Percentiles rank a stretch among this genome's conserved stretches.
Evolutionary conservation across 1,140 invertebrate species (phyloP).

Genomic region (Drosophila kurseongensis): DNA sequence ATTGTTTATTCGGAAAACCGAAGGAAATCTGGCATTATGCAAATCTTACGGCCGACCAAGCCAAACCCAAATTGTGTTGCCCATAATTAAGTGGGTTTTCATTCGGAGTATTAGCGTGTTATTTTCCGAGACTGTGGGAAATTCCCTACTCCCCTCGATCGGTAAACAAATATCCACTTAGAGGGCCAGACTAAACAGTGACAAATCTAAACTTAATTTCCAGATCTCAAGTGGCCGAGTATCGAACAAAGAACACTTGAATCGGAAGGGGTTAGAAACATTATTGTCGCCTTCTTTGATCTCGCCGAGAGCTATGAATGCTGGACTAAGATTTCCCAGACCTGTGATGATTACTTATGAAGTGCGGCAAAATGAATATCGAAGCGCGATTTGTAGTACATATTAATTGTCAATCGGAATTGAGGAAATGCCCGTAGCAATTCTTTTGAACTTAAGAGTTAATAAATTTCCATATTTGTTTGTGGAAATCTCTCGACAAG

Average conservation of each 20-base stretch:
- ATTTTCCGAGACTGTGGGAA: constrained; percentile 40
- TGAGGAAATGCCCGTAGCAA: constrained; percentile 71
- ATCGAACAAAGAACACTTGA: constrained; percentile 24
- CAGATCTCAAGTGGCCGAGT: constrained; percentile 42
- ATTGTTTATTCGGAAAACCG: constrained; percentile 43
- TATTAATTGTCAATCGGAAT: constrained; percentile 77
- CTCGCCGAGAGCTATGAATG: constrained; percentile 51
- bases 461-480: constrained; percentile 77
- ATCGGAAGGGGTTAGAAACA: not conserved
- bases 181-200: constrained; percentile 58
- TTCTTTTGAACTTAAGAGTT: constrained; percentile 77
- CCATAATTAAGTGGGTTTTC: constrained; percentile 44
- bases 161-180: constrained; percentile 28
- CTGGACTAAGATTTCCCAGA: constrained; percentile 52
- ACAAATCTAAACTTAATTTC: constrained; percentile 52
- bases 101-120: not conserved
- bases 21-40: constrained; percentile 48
- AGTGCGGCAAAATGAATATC: constrained; percentile 40
- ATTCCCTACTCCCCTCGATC: constrained; percentile 8
- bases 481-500: constrained; percentile 57
- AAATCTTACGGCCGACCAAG: constrained; percentile 43
- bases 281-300: constrained; percentile 68
- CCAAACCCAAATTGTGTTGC: constrained; percentile 47
- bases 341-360: constrained; percentile 49
- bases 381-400: constrained; percentile 48